Evolutionary conservation across 2,797 vertebrate genomes (phyloP).

Genomic region (Mallotus villosus): DNA sequence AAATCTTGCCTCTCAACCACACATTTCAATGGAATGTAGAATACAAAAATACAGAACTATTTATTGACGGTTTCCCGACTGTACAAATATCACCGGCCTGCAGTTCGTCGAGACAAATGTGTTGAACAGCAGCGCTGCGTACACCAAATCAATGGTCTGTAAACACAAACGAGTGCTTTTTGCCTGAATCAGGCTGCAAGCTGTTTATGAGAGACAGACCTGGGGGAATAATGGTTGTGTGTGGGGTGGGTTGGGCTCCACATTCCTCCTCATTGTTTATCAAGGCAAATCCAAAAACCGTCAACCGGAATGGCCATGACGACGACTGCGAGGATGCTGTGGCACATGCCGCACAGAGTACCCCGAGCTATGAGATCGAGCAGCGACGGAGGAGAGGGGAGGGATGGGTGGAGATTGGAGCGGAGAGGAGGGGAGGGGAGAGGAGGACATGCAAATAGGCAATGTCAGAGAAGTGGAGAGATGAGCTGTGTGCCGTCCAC

Average conservation of each 20-base stretch:
- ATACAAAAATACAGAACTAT: not conserved
- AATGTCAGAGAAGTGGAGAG: not conserved
- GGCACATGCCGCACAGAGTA: not conserved
- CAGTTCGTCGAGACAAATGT: not conserved
- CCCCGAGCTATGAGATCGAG: not conserved
- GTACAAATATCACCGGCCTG: not conserved
- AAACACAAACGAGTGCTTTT: not conserved
- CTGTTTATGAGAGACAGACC: not conserved
- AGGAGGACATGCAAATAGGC: not conserved
- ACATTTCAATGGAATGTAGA: no score
- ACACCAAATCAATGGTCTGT: not conserved
- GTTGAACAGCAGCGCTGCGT: not conserved
- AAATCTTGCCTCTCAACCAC: no score
- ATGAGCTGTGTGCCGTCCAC: conserved; percentile 22
- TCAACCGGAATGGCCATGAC: not conserved
- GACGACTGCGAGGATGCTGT: not conserved
- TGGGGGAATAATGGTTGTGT: not conserved
- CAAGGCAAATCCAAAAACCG: not conserved
- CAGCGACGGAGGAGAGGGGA: not conserved
- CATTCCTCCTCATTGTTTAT: not conserved
- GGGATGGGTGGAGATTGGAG: not conserved
- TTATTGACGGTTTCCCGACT: not conserved
- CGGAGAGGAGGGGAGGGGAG: not conserved
- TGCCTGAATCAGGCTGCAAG: not conserved
- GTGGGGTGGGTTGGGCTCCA: no score